A percentile compares a stretch with the other conserved stretches of the same genome.
Conservation (phyloP, 2,888 invertebrate species). For the Leptopilina drosophilae region DNA sequence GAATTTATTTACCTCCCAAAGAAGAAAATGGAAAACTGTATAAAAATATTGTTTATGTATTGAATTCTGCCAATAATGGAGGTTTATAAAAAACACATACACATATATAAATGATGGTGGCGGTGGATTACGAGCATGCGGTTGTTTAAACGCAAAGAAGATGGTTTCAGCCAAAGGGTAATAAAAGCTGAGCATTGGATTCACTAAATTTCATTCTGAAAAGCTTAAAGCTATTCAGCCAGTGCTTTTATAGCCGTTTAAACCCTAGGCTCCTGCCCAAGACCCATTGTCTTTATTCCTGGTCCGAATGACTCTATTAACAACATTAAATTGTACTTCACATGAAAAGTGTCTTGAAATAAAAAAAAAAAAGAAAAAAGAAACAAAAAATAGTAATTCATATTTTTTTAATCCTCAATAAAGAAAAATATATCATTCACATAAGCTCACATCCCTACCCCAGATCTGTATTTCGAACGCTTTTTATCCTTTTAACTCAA, state of each 20-base stretch:
- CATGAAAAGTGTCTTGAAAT: background rate
- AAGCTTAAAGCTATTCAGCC: constrained; percentile 56
- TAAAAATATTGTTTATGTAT: background rate
- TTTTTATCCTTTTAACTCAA: background rate
- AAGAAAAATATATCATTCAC: background rate
- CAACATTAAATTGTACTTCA: constrained; percentile 32
- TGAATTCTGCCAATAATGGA: background rate
- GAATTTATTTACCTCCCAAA: too few relatives aligned
- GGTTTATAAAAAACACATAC: background rate
- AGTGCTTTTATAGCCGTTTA: constrained; percentile 58
- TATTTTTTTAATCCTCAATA: background rate
- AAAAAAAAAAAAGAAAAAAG: too few relatives aligned
- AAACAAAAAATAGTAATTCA: constrained; percentile 4
- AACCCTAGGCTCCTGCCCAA: constrained; percentile 52
- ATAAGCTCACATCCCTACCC: background rate
- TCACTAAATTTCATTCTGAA: constrained; percentile 57
- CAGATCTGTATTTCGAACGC: background rate
- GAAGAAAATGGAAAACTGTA: background rate
- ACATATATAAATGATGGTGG: too few relatives aligned
- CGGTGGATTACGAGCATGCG: constrained; percentile 34
- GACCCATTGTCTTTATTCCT: constrained; percentile 39
- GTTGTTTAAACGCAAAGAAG: constrained; percentile 48
- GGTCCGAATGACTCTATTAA: constrained; percentile 36
- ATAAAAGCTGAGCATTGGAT: constrained; percentile 52
- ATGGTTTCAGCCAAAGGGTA: constrained; percentile 49